A percentile compares a stretch with the other conserved stretches of the same genome.
These are phyloP conservation scores for Scomber japonicus DNA, from an alignment of 2,113 vertebrate species.

Conservation along the genomic window DNA sequence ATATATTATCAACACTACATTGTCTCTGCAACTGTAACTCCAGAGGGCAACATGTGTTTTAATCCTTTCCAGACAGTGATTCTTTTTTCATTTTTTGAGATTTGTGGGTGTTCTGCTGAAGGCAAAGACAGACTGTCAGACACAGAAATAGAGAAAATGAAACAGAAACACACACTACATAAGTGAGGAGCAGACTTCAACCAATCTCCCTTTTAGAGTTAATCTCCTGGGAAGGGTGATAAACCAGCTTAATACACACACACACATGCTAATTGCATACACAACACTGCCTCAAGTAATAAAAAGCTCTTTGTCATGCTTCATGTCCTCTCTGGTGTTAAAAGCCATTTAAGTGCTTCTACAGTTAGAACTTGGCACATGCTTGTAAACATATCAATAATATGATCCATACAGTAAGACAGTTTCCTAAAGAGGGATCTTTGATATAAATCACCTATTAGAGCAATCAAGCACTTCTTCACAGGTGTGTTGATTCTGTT, in stretches of 20 bases:
- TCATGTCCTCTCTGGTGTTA: conserved; percentile 23
- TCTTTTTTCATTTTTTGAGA: conserved; percentile 28
- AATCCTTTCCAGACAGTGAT: neutral
- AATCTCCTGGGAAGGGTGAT: conserved; percentile 9
- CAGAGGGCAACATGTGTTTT: conserved; percentile 17
- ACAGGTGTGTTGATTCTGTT: conserved; percentile 32
- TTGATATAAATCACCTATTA: conserved; percentile 43
- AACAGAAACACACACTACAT: neutral
- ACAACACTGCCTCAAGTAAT: neutral
- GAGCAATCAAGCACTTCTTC: conserved; percentile 37
- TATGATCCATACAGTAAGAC: conserved; percentile 26
- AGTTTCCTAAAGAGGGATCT: conserved; percentile 44
- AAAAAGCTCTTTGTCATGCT: conserved; percentile 28
- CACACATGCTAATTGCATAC: neutral
- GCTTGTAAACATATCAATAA: conserved; percentile 31
- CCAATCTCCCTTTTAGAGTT: neutral
- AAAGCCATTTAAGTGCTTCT: conserved; percentile 15
- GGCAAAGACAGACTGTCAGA: conserved; percentile 25
- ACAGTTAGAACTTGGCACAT: conserved; percentile 50
- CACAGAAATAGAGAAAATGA: neutral
- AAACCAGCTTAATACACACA: neutral
- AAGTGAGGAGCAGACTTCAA: conserved; percentile 7
- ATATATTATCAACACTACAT: neutral
- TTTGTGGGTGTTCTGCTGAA: conserved; percentile 4
- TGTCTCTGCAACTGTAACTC: neutral